Evolutionary conservation across 2,888 invertebrate genomes (phyloP), one percentile per base, ranked within the genome.

Genomic region (Cybosia mesomella): DNA sequence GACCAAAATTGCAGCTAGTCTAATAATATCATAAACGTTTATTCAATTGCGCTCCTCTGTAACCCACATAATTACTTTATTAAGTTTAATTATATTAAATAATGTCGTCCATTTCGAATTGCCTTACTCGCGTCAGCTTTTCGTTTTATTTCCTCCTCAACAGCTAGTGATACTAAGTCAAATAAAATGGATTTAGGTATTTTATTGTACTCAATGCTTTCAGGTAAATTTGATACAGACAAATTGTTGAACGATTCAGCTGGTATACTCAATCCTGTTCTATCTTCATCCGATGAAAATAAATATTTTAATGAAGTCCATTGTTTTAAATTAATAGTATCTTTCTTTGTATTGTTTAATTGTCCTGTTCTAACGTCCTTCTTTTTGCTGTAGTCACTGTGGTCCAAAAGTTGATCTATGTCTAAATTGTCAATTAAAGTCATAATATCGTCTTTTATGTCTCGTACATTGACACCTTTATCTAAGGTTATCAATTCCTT

Each of bases 141-240:
- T 49, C 22, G 55, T 57, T 67, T 62, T 39, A 39, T 39, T 32
- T 62, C 62, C n/a, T 54, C 54, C 22, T 61, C 54, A 24, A 65
- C 58, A 43, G 53, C 60, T 7, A 36, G 32, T 5, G 57, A 59
- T 58, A 68, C 53, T 43, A 71, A 13, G 1, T 62, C 55, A 18
- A 58, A 63, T 11, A 58, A 22, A n/a, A 58, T 28, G 11, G 28
- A 13, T 62, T 67, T 43, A 18, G 67, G 24, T 24, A 58, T 15
- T 62, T 54, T 34, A 53, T 62, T 55, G 2, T 55, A 61, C 32
- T 18, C 28, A 28, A 36, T 24, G 15, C 22, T 58, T 2, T 49
- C 39, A 24, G 21, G 34, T 53, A 9, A 7, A 11, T 32, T 9
- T 58, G 18, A 49, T 21, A 28, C 15, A 7, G 66, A 24, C 10